Conservation (phyloP, 2,113 vertebrate genomes). For the Paracanthobrama guichenoti region DNA sequence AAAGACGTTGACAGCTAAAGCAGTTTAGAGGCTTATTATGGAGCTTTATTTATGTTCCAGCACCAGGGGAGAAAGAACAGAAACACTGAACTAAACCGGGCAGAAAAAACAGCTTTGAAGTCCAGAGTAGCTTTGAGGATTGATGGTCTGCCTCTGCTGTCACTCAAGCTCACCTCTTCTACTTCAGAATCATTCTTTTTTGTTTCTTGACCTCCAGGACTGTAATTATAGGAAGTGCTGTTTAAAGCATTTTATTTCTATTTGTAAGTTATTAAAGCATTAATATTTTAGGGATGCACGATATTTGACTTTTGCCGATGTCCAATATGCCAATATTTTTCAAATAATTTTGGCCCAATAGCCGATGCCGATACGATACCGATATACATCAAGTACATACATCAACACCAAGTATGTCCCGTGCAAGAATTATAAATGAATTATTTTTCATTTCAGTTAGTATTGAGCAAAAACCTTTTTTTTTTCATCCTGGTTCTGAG, state of each 20-base stretch:
- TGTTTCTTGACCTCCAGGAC: background rate
- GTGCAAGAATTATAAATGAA: too few relatives aligned
- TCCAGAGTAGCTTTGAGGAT: conserved; percentile 71
- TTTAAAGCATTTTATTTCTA: background rate
- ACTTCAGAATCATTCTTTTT: conserved; percentile 8
- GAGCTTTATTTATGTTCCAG: conserved; percentile 80
- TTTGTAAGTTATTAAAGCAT: background rate
- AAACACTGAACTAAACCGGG: conserved; percentile 71
- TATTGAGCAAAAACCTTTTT: too few relatives aligned
- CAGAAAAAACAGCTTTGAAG: conserved; percentile 75
- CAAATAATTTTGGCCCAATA: too few relatives aligned
- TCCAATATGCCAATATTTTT: too few relatives aligned
- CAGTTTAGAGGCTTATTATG: conserved; percentile 77
- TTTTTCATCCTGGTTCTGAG: too few relatives aligned
- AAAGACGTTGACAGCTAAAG: conserved; percentile 82
- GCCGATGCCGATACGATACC: too few relatives aligned
- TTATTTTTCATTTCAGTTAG: too few relatives aligned
- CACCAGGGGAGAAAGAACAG: conserved; percentile 72
- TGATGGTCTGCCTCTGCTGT: conserved; percentile 76
- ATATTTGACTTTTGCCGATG: too few relatives aligned
- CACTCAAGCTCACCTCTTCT: conserved; percentile 65
- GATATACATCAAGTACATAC: too few relatives aligned
- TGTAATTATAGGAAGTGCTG: background rate
- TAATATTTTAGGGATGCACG: background rate
- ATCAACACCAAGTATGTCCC: too few relatives aligned